phyloP scores from a whole-genome alignment of 2,113 vertebrate species.

The Platysternon megacephalum region DNA sequence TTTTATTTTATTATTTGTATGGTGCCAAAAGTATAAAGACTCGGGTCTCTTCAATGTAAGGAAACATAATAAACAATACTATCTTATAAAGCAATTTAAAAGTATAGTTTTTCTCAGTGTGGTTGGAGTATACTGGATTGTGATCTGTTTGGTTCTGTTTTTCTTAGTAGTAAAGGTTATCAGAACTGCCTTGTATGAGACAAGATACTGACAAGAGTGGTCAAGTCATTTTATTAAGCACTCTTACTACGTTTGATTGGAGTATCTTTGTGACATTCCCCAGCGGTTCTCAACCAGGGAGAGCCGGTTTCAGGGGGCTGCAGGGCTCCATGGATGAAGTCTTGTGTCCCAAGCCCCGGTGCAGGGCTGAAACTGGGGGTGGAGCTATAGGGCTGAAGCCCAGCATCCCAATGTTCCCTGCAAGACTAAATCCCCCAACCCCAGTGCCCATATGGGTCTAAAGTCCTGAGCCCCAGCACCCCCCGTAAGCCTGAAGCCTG shows the following conservation, averaged over 20 bases:
- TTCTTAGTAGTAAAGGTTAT: background rate
- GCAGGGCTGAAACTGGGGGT: too few relatives aligned
- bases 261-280: background rate
- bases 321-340: too few relatives aligned
- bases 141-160: background rate
- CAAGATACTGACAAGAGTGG: background rate
- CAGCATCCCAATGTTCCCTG: too few relatives aligned
- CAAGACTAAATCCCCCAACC: too few relatives aligned
- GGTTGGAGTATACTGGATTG: background rate
- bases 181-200: background rate
- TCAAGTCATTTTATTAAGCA: slow-evolving; percentile 1
- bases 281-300: too few relatives aligned
- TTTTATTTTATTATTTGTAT: background rate
- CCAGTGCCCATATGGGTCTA: too few relatives aligned
- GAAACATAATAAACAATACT: background rate
- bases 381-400: too few relatives aligned
- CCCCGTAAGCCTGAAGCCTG: too few relatives aligned
- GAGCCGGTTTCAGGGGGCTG: too few relatives aligned
- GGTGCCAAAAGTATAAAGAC: background rate
- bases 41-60: background rate
- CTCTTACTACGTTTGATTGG: background rate
- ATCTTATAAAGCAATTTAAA: slow-evolving; percentile 1
- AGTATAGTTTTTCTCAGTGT: background rate
- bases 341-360: too few relatives aligned
- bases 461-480: too few relatives aligned